Base-by-base conservation (phyloP, 2,888 invertebrate genomes). In the Synergus itoensis region DNA sequence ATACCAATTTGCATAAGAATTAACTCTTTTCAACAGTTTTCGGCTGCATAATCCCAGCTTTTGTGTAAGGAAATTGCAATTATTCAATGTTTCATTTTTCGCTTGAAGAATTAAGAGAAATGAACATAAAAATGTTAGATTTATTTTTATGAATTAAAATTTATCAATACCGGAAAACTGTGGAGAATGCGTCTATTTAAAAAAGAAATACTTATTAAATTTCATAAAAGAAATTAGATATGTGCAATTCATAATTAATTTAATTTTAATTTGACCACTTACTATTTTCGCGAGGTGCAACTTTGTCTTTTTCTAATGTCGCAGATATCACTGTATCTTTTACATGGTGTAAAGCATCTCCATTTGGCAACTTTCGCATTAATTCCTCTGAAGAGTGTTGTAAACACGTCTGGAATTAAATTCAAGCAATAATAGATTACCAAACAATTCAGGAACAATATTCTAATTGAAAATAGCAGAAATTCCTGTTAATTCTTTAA, bases 351-450 rank as follows among this genome's bases (percentile, higher is more conserved):
- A 28, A 28, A 28, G 89, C 86, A 83, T 91, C 91, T 43, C 91
- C 90, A 77, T 91, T 92, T 57, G 92, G 91, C 82, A 91, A 83
- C 87, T 92, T 92, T 84, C 91, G 88, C 87, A 91, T 91, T 60
- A 92, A 81, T 85, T 92, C 92, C 43, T 92, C 92, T 9, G 92
- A 91, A n/a, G 92, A 91, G 64, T 92, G 84, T 82, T 92, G 92
- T 63, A 92, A 85, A 84, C 92, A 92, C 60, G 92, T 92, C 92
- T 92, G 84, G 12, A 85, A 87, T 63, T 73, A 53, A 77, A 64
- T 41, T 8, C 12, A 60, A 60, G 0, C 0, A 21, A 21, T 21
- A 21, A 21, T 21, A 4, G 4, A 4, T 53, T n/a, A 11, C 0
- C 28, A 28, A 41, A 16, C 9, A 9, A 8, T 9, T 8, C 9